A percentile compares a stretch with the other conserved stretches of the same genome.
These are phyloP conservation scores for Trematomus loennbergii DNA, from an alignment of 2,113 vertebrate genomes.

Conservation along the genomic window DNA sequence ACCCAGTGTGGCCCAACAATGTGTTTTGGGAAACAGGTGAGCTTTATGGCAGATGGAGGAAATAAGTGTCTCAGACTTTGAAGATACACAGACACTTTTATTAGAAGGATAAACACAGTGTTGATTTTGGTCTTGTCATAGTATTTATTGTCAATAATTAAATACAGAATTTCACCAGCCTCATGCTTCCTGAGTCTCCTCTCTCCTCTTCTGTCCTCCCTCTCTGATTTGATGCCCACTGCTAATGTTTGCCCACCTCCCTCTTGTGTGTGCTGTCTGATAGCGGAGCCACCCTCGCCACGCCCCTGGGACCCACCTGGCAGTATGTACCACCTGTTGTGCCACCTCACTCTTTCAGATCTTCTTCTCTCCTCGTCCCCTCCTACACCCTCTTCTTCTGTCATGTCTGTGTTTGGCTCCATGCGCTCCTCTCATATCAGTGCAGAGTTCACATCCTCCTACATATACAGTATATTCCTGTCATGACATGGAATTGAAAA, in stretches of 20 bases:
- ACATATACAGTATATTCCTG: constrained; percentile 17
- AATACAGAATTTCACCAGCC: constrained; percentile 20
- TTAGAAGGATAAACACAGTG: neutral
- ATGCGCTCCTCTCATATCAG: constrained; percentile 69
- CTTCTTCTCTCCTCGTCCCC: constrained; percentile 12
- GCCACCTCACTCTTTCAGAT: constrained; percentile 60
- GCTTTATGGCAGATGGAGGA: neutral
- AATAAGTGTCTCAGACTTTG: neutral
- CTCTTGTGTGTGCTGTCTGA: constrained; percentile 90
- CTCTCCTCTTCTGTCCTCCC: constrained; percentile 42
- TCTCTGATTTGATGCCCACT: constrained; percentile 70
- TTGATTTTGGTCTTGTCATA: constrained; percentile 7
- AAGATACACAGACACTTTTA: neutral
- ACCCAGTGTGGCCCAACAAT: no score
- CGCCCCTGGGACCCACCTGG: constrained; percentile 90
- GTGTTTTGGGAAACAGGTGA: no score
- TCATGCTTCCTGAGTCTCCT: neutral
- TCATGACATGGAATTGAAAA: constrained; percentile 32
- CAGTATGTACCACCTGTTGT: constrained; percentile 93
- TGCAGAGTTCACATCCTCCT: constrained; percentile 34
- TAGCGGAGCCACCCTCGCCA: constrained; percentile 91
- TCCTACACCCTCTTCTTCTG: constrained; percentile 13
- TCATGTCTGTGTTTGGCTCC: constrained; percentile 65
- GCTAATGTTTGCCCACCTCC: constrained; percentile 88
- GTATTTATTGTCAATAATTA: neutral